Conservation (phyloP, 2,113 vertebrate species). For the Eptatretus burgeri region DNA sequence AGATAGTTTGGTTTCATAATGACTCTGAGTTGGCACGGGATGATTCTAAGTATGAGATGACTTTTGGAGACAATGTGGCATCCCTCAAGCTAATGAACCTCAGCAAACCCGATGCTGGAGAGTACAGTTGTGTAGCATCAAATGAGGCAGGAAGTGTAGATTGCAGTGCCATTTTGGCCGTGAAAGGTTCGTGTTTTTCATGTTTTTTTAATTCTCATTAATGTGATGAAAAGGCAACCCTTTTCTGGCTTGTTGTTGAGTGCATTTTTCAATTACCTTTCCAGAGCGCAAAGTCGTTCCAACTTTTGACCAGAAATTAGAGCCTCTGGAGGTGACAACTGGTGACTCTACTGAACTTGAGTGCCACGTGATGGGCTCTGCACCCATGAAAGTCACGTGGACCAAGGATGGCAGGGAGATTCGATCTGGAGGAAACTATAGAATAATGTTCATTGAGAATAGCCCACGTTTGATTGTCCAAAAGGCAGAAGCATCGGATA, state of each 20-base stretch:
- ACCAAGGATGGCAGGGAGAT: slow-evolving; percentile 89
- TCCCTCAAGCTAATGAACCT: background rate
- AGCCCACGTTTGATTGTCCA: slow-evolving; percentile 37
- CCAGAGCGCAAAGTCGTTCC: background rate
- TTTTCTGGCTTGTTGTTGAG: too few species aligned
- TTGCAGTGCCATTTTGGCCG: slow-evolving; percentile 1
- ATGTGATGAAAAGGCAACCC: too few species aligned
- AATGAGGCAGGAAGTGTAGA: background rate
- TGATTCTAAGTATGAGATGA: slow-evolving; percentile 12
- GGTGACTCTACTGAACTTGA: slow-evolving; percentile 54
- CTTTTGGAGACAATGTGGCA: background rate
- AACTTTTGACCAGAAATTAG: slow-evolving; percentile 55
- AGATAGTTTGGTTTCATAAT: slow-evolving; percentile 1
- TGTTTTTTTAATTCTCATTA: too few species aligned
- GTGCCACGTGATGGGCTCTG: slow-evolving; percentile 56
- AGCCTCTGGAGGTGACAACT: slow-evolving; percentile 33
- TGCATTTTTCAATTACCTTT: slow-evolving; percentile 13
- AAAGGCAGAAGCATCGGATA: slow-evolving; percentile 50
- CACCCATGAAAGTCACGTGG: slow-evolving; percentile 72
- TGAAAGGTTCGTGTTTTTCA: background rate
- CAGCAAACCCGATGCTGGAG: background rate
- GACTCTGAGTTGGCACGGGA: slow-evolving; percentile 1
- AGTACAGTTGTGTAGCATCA: background rate
- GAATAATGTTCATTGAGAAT: slow-evolving; percentile 51
- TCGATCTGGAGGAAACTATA: slow-evolving; percentile 63